A percentile compares a stretch with the other conserved stretches of the same genome.
These are phyloP conservation scores for Passer domesticus DNA, from an alignment of 2,113 vertebrate species.

Conservation along the genomic window DNA sequence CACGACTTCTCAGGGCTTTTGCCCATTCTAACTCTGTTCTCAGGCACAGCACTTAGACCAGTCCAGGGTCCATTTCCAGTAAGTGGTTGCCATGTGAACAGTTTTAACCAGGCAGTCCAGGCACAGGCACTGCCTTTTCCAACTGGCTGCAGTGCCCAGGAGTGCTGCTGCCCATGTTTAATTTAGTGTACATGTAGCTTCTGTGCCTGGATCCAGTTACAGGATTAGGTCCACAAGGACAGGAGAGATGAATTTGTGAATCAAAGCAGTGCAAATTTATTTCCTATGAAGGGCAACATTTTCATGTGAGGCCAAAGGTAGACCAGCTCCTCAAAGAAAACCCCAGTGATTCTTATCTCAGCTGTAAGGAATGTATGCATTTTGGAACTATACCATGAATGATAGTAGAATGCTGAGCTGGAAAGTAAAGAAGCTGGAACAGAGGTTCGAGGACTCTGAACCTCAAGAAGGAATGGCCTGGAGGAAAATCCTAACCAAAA, in stretches of 20 bases:
- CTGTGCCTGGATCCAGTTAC: not conserved
- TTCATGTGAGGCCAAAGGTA: not conserved
- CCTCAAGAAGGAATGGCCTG: not conserved
- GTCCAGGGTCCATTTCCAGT: not conserved
- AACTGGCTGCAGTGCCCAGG: not conserved
- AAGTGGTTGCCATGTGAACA: not conserved
- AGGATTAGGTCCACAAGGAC: not conserved
- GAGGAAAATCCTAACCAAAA: not conserved
- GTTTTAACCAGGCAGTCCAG: not conserved
- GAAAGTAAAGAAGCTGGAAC: not conserved
- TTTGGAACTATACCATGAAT: not conserved
- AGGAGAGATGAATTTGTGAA: conserved; percentile 13
- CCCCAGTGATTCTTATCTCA: not conserved
- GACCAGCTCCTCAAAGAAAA: not conserved
- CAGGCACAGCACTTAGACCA: not conserved
- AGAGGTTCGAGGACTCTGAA: not conserved
- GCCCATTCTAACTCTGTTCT: not conserved
- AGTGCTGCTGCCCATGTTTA: conserved; percentile 15
- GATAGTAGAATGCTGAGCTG: not conserved
- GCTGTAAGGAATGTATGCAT: not conserved
- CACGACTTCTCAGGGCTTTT: not conserved
- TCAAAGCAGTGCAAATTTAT: not conserved
- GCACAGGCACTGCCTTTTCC: not conserved
- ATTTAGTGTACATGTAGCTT: not conserved
- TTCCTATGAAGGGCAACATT: not conserved